Conservation (phyloP, 1,140 invertebrate species). For the Hyposmocoma kahamanoa region DNA sequence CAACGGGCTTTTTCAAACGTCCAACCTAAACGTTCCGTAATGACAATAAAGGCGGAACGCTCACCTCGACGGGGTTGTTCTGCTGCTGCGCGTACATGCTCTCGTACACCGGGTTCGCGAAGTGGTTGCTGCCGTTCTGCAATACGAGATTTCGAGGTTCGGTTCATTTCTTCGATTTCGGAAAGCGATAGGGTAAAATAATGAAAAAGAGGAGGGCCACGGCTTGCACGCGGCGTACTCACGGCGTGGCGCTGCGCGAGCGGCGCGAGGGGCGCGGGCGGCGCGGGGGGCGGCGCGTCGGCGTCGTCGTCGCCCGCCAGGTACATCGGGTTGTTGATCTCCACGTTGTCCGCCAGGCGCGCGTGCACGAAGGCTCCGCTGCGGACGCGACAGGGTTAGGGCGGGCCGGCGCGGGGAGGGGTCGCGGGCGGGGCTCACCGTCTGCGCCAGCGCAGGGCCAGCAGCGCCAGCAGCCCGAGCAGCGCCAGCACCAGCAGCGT, state of each 20-base stretch:
- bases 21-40: no score
- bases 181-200: no score
- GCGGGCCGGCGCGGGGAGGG: not conserved
- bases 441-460: conserved; percentile 36
- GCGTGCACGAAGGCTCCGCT: conserved; percentile 85
- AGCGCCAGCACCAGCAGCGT: conserved; percentile 21
- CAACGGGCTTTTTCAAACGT: no score
- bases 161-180: no score
- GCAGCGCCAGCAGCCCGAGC: conserved; percentile 23
- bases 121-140: conserved; percentile 75
- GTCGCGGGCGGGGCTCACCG: conserved; percentile 24
- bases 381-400: conserved; percentile 15
- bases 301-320: conserved; percentile 79
- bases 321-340: conserved; percentile 91
- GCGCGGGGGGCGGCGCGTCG: no score
- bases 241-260: no score
- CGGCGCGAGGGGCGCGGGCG: no score
- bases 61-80: conserved; percentile 33
- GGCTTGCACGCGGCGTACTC: no score
- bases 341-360: conserved; percentile 85
- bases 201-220: no score
- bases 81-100: conserved; percentile 77
- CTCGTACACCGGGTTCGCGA: conserved; percentile 90
- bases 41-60: no score
- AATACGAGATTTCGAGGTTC: no score